phyloP scores from a whole-genome alignment of 2,888 invertebrate species.

The Seladonia tumulorum region DNA sequence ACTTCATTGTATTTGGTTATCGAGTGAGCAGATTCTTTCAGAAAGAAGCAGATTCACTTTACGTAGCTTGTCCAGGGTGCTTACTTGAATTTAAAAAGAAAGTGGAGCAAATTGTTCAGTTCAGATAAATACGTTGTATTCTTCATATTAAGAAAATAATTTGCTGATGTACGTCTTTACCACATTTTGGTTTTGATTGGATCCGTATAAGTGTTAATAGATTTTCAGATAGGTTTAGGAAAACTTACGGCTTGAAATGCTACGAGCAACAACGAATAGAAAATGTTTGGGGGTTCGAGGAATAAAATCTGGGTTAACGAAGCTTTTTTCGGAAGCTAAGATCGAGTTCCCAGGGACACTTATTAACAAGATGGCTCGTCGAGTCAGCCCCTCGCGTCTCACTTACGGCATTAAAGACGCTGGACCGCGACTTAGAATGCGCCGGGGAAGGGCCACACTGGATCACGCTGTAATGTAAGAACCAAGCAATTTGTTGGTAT shows the following conservation, averaged over 20 bases:
- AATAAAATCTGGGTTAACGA: neutral
- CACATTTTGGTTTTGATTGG: no score
- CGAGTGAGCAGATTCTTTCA: neutral
- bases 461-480: conserved; percentile 76
- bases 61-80: neutral
- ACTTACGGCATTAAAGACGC: conserved; percentile 52
- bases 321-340: neutral
- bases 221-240: no score
- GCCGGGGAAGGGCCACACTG: conserved; percentile 48
- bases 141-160: no score
- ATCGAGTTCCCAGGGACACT: neutral
- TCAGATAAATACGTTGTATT: no score
- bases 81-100: neutral
- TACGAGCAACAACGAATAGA: neutral
- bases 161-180: no score
- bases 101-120: no score
- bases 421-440: conserved; percentile 35
- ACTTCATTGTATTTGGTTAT: neutral
- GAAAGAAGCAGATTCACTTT: neutral
- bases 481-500: conserved; percentile 83
- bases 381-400: neutral
- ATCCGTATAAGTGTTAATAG: neutral
- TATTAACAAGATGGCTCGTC: neutral
- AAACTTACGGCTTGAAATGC: neutral
- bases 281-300: neutral